These are phyloP conservation scores for Anguilla japonica DNA, from an alignment of 2,113 vertebrate genomes.

Conservation along the genomic window DNA sequence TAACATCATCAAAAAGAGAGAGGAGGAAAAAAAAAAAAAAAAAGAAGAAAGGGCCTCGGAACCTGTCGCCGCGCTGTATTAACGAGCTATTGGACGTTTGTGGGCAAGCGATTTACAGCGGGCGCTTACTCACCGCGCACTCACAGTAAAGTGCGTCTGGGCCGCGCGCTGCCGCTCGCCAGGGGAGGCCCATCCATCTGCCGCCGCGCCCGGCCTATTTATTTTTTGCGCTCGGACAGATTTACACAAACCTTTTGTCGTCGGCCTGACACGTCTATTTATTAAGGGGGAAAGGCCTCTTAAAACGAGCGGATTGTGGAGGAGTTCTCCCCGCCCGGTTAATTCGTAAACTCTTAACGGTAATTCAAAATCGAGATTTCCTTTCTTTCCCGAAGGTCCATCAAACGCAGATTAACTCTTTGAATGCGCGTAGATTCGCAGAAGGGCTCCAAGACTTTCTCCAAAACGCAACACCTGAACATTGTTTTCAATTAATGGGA, in stretches of 20 bases:
- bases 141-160: slow-evolving; percentile 63
- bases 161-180: slow-evolving; percentile 49
- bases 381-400: not conserved
- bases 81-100: slow-evolving; percentile 67
- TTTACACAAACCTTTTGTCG: slow-evolving; percentile 68
- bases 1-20: slow-evolving; percentile 62
- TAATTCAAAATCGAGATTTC: slow-evolving; percentile 49
- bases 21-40: too few relatives aligned
- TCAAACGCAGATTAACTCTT: not conserved
- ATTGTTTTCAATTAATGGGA: slow-evolving; percentile 39
- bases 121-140: slow-evolving; percentile 60
- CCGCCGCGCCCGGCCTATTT: slow-evolving; percentile 54
- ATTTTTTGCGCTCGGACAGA: slow-evolving; percentile 57
- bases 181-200: slow-evolving; percentile 64
- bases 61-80: slow-evolving; percentile 61
- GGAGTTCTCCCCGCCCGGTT: not conserved
- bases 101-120: slow-evolving; percentile 63
- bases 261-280: slow-evolving; percentile 64
- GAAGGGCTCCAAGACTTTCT: slow-evolving; percentile 24
- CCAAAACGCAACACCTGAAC: slow-evolving; percentile 26
- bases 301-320: slow-evolving; percentile 42
- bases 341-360: slow-evolving; percentile 34
- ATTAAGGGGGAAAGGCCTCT: slow-evolving; percentile 51
- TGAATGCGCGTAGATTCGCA: not conserved
- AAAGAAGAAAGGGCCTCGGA: slow-evolving; percentile 28